Evolutionary conservation across 2,888 invertebrate genomes (phyloP).

Genomic region (Geophilus truncorum): DNA sequence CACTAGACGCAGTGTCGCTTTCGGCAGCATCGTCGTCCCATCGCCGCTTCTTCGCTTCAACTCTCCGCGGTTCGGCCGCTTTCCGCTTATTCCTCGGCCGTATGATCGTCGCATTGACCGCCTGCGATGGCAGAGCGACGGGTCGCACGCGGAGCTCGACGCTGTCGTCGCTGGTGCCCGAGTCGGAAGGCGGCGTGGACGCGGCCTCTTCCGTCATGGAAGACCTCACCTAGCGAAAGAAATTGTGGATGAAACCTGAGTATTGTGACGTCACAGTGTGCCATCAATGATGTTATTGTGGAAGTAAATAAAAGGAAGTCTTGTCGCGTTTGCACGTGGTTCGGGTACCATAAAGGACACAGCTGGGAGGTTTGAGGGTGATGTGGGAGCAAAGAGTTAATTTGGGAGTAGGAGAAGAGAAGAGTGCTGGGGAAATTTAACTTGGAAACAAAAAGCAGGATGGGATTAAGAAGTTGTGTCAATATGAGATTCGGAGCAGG

Average conservation of each 20-base stretch:
- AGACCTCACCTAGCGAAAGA: neutral
- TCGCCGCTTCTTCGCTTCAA: slow-evolving; percentile 42
- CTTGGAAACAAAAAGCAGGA: neutral
- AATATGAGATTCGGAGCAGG: neutral
- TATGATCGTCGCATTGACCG: slow-evolving; percentile 49
- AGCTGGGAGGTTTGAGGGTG: neutral
- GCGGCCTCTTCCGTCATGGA: neutral
- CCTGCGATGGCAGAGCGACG: neutral
- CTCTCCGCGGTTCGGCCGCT: slow-evolving; percentile 61
- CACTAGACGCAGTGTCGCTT: neutral
- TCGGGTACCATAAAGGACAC: neutral
- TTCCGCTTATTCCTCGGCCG: slow-evolving; percentile 61
- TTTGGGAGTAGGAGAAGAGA: no score
- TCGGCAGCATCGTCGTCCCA: slow-evolving; percentile 23
- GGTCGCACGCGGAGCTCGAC: slow-evolving; percentile 60
- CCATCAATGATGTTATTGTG: neutral
- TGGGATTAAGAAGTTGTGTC: neutral
- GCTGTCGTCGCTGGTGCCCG: slow-evolving; percentile 63
- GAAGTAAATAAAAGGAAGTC: neutral
- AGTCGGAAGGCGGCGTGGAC: slow-evolving; percentile 43
- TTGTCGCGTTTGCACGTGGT: neutral
- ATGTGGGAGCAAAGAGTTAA: neutral
- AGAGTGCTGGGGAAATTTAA: no score
- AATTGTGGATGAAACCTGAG: neutral
- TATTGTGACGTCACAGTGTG: neutral